A percentile compares a stretch with the other conserved stretches of the same genome.
These are phyloP conservation scores for Chydorus sphaericus DNA, from an alignment of 2,888 invertebrate genomes.

Conservation along the genomic window DNA sequence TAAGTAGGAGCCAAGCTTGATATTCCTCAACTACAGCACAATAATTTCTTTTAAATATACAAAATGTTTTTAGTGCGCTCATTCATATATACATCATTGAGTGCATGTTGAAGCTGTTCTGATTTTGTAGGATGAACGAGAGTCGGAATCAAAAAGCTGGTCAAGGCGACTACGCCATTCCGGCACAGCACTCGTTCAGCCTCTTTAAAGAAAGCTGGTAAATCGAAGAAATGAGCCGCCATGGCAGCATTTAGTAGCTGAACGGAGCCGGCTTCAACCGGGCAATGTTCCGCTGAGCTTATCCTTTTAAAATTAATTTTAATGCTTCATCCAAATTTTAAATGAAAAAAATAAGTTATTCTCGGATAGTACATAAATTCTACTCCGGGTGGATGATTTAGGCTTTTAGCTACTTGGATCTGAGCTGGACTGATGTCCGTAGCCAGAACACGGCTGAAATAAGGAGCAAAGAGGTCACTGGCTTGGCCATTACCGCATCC, in stretches of 20 bases:
- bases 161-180: slow-evolving; percentile 24
- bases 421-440: slow-evolving; percentile 7
- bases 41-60: no score
- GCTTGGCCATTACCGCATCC: slow-evolving; percentile 9
- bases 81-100: slow-evolving; percentile 20
- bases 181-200: slow-evolving; percentile 26
- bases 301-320: slow-evolving; percentile 17
- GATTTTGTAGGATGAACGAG: neutral
- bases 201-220: slow-evolving; percentile 27
- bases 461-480: neutral
- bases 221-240: slow-evolving; percentile 30
- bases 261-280: slow-evolving; percentile 20
- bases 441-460: neutral
- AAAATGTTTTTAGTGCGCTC: no score
- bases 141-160: slow-evolving; percentile 13
- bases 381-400: neutral
- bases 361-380: neutral
- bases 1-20: neutral
- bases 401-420: neutral
- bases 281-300: slow-evolving; percentile 25
- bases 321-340: neutral
- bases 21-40: no score
- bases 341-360: neutral
- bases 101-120: slow-evolving; percentile 19
- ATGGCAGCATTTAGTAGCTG: slow-evolving; percentile 28